Evolutionary conservation across 2,888 invertebrate species (phyloP), one percentile per base, ranked within the genome.

Genomic region (Euplagia quadripunctaria): DNA sequence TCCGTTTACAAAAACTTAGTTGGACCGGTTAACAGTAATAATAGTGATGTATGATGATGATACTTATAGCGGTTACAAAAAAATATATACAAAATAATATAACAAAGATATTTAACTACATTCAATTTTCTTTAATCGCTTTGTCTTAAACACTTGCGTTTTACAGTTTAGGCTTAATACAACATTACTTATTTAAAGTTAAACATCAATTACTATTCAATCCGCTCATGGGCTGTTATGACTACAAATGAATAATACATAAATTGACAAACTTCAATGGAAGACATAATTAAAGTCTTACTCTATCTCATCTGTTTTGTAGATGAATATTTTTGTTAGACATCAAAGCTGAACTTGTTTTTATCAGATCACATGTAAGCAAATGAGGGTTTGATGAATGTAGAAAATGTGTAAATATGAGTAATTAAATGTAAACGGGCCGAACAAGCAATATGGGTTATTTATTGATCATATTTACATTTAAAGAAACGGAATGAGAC

Each of bases 181-280:
- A 78, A 20, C 75, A 76, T 81, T 85, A 80, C 73, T 81, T 79
- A 82, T 86, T 85, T 85, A 76, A 85, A 86, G 79, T 83, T 85
- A 83, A 86, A 85, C 86, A 81, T 80, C 80, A 78, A 83, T 85
- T 86, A 85, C 82, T 80, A 85, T 86, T 86, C 85, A 79, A 79
- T 86, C 79, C 78, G 72, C 64, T 65, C 75, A 76, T 77, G 69
- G 41, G 68, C 74, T 79, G 79, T 75, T 80, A 81, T 77, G 72
- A 72, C 77, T 76, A 76, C 72, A 70, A 71, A 79, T 85, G 75
- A 78, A 85, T 75, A 79, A 72, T 75, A 74, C 73, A 78, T 79
- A 74, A 79, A 83, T 78, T 77, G 75, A 58, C 76, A 64, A 79
- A 83, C 74, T 85, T 85, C 69, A 79, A 79, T 83, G 72, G 75